A percentile compares a stretch with the other conserved stretches of the same genome.
Evolutionary conservation across 1,140 invertebrate genomes (phyloP).

Genomic region (Drosophila tristis): DNA sequence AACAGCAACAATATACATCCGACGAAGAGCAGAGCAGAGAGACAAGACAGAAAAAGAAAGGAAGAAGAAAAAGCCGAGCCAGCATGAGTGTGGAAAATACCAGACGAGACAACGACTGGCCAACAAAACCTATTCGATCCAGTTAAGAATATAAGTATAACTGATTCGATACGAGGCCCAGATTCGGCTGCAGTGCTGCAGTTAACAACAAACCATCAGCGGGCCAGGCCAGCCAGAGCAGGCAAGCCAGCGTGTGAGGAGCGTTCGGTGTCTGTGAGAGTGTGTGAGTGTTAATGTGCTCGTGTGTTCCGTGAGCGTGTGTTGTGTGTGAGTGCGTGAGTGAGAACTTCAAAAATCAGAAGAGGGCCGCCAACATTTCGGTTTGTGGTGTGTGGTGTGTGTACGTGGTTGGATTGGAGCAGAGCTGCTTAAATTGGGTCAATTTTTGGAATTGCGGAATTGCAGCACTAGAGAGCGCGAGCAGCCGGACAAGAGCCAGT

Average conservation of each 20-base stretch:
- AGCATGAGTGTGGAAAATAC: slow-evolving; percentile 47
- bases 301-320: not conserved
- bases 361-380: not conserved
- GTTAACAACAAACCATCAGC: slow-evolving; percentile 41
- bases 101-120: slow-evolving; percentile 29
- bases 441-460: slow-evolving; percentile 12
- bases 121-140: slow-evolving; percentile 27
- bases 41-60: not conserved
- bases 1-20: slow-evolving; percentile 37
- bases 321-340: slow-evolving; percentile 13
- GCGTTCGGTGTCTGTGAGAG: slow-evolving; percentile 18
- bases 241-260: slow-evolving; percentile 22
- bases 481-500: slow-evolving; percentile 10
- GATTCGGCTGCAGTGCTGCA: slow-evolving; percentile 10
- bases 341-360: slow-evolving; percentile 11
- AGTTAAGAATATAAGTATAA: slow-evolving; percentile 1
- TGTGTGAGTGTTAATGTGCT: slow-evolving; percentile 10
- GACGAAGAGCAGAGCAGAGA: slow-evolving; percentile 20
- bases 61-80: slow-evolving; percentile 28
- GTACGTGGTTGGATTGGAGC: slow-evolving; percentile 34
- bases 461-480: slow-evolving; percentile 28
- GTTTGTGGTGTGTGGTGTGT: slow-evolving; percentile 34
- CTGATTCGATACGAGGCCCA: slow-evolving; percentile 8
- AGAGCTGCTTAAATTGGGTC: slow-evolving; percentile 58
- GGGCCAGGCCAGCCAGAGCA: slow-evolving; percentile 14